These are phyloP conservation scores for Drosophila repleta DNA, from an alignment of 1,140 invertebrate species.

Conservation along the genomic window DNA sequence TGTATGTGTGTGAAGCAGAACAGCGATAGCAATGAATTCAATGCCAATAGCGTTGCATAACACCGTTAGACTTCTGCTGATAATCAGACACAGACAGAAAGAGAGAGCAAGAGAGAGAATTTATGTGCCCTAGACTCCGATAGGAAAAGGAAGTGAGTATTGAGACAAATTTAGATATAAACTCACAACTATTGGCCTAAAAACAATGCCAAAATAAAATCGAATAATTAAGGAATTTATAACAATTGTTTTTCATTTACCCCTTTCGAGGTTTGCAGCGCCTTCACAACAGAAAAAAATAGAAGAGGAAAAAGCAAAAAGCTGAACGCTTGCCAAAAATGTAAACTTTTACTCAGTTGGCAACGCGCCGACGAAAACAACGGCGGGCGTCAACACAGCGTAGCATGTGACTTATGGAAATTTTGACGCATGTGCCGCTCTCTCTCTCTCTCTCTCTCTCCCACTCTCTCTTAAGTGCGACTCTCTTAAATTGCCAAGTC, in stretches of 20 bases:
- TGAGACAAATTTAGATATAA: conserved; percentile 10
- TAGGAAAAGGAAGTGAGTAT: conserved; percentile 47
- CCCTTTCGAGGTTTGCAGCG: conserved; percentile 73
- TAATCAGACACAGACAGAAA: conserved; percentile 15
- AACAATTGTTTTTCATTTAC: conserved; percentile 80
- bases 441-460: conserved; percentile 9
- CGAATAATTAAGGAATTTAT: conserved; percentile 2
- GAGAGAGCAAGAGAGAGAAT: too few relatives aligned
- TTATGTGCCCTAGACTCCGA: not conserved
- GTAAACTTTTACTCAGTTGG: conserved; percentile 60
- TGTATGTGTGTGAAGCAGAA: not conserved
- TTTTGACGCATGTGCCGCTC: conserved; percentile 48
- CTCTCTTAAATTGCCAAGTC: conserved; percentile 23
- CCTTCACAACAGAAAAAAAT: conserved; percentile 22
- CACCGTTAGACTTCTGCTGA: conserved; percentile 21
- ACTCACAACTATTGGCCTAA: conserved; percentile 36
- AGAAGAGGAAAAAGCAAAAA: too few relatives aligned
- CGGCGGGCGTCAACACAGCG: conserved; percentile 39
- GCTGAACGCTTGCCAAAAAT: conserved; percentile 55
- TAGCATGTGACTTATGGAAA: conserved; percentile 69
- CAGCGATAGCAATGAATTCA: conserved; percentile 51
- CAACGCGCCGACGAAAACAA: conserved; percentile 46
- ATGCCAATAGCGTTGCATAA: conserved; percentile 67
- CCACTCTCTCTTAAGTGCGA: conserved; percentile 2
- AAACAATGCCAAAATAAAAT: conserved; percentile 29